Base-by-base conservation (phyloP, 2,113 vertebrate genomes). In the Petaurus breviceps region DNA sequence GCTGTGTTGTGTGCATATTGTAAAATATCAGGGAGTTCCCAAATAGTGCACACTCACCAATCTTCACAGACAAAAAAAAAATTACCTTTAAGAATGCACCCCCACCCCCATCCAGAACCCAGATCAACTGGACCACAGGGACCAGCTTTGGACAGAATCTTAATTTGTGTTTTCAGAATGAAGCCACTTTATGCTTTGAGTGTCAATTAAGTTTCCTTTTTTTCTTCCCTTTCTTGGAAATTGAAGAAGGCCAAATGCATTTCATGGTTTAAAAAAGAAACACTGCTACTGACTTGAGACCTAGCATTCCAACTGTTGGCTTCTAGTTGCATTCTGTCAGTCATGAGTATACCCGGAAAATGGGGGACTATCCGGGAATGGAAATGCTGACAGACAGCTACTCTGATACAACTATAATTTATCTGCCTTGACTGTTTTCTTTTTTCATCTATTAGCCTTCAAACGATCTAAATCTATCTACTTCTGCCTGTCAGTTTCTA, bases 401-500 rank as follows among this genome's bases (percentile, higher is more conserved):
- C 96, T 96, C 94, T 92, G 95, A 98, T 97, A 96, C 92, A 96
- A 92, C 68, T 98, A 96, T 98, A 96, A 97, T 97, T 97, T 97
- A 97, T 97, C 96, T 98, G 94, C 19, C 52, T 55, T 96, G 96
- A 97, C 51, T 97, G 96, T 0, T 97, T 98, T 97, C n/a, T 96
- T 97, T 98, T 46, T 95, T 77, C 95, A 96, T 98, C 96, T 98
- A 52, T 97, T 98, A 97, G 52, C 95, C n/a, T 98, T 97, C 95
- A 98, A 98, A 97, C 97, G 57, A 98, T 98, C 97, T 98, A 96
- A 98, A 96, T 97, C 97, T 97, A 95, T 98, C 93, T 98, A 94
- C 96, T 98, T 98, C 93, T 98, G 98, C 95, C 96, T 98, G 55
- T 51, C 55, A 97, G 95, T 97, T 96, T 97, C 93, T 93, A 98